Conservation (phyloP, 2,113 vertebrate genomes). For the Calyptomena viridis region DNA sequence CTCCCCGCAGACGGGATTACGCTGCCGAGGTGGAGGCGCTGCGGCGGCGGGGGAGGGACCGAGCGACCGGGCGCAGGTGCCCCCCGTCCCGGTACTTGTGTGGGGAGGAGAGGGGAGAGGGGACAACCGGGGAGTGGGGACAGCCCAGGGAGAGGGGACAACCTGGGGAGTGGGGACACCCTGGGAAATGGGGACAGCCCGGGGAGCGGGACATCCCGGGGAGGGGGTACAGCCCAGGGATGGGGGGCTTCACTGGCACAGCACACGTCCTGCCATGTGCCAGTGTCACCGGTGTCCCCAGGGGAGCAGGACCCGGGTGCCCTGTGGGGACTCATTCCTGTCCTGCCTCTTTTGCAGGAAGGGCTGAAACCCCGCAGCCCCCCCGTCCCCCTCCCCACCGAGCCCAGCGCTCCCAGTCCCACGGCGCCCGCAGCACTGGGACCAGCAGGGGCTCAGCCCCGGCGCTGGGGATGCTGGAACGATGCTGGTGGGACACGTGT, state of each 20-base stretch:
- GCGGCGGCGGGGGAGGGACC: background rate
- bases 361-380: background rate
- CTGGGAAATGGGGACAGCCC: background rate
- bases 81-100: background rate
- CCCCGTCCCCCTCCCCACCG: accelerated
- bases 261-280: background rate
- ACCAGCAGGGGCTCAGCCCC: background rate
- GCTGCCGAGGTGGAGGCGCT: background rate
- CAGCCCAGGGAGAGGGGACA: too few relatives aligned
- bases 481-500: background rate
- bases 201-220: too few relatives aligned
- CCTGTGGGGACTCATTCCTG: background rate
- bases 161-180: too few relatives aligned
- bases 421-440: background rate
- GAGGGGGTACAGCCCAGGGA: background rate
- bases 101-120: background rate
- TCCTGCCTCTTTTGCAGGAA: background rate
- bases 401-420: background rate
- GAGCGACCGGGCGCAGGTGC: background rate
- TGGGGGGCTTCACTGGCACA: background rate
- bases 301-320: background rate
- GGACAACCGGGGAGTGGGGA: background rate
- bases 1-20: background rate
- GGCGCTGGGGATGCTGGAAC: background rate
- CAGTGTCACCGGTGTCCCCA: background rate